A percentile compares a stretch with the other conserved stretches of the same genome.
Evolutionary conservation across 1,140 invertebrate genomes (phyloP).

Genomic region (Drosophila tani): DNA sequence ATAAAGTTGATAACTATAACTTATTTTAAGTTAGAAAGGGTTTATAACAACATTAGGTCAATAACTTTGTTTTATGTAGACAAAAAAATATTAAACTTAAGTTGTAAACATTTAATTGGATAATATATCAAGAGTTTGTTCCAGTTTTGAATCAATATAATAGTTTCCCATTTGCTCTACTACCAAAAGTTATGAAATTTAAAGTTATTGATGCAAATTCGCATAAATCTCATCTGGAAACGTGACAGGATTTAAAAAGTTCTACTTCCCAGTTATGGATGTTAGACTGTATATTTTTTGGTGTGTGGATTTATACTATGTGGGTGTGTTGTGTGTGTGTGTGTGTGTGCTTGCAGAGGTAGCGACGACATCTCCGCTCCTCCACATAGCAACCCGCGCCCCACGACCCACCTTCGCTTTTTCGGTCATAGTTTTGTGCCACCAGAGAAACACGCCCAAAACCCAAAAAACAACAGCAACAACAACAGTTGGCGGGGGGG

Average conservation of each 20-base stretch:
- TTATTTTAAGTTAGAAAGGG: neutral
- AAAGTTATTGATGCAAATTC: slow-evolving; percentile 15
- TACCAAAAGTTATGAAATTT: neutral
- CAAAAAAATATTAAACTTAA: neutral
- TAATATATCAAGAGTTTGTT: neutral
- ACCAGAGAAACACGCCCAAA: slow-evolving; percentile 50
- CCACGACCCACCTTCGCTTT: slow-evolving; percentile 7
- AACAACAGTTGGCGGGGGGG: slow-evolving; percentile 12
- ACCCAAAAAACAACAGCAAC: slow-evolving; percentile 25
- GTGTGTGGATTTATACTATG: slow-evolving; percentile 13
- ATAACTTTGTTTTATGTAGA: neutral
- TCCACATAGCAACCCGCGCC: neutral
- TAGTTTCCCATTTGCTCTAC: neutral
- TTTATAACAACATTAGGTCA: too few species aligned
- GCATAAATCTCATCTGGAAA: neutral
- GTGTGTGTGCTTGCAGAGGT: slow-evolving; percentile 19
- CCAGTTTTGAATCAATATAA: neutral
- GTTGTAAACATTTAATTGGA: neutral
- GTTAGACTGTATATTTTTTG: slow-evolving; percentile 30
- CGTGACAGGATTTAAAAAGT: slow-evolving; percentile 4
- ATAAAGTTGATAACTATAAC: neutral
- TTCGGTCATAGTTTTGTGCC: slow-evolving; percentile 42
- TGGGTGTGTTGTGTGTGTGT: slow-evolving; percentile 2
- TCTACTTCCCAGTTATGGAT: slow-evolving; percentile 11
- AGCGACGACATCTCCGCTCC: slow-evolving; percentile 40